Evolutionary conservation across 2,888 invertebrate species (phyloP).

Genomic region (Mesochorus sp.): DNA sequence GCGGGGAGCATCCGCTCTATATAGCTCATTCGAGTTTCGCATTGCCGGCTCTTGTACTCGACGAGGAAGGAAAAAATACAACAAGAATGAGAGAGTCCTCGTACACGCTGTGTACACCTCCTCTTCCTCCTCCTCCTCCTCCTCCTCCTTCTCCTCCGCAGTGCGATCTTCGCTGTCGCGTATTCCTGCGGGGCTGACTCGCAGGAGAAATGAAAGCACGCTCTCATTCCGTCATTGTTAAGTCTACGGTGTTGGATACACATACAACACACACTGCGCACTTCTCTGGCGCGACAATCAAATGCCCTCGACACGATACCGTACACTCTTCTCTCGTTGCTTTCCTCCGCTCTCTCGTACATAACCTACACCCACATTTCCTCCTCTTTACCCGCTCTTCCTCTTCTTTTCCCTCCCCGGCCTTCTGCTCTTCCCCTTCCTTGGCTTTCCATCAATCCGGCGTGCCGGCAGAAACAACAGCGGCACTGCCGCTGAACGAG

Average conservation of each 20-base stretch:
- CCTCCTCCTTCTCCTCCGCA: too few relatives aligned
- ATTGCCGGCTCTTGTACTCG: not conserved
- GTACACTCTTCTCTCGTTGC: conserved; percentile 37
- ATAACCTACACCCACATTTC: not conserved
- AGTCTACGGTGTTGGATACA: conserved; percentile 34
- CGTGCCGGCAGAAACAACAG: conserved; percentile 41
- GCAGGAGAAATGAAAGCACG: conserved; percentile 55
- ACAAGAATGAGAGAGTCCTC: not conserved
- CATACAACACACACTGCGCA: not conserved
- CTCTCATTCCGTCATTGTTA: conserved; percentile 60
- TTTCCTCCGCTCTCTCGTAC: conserved; percentile 15
- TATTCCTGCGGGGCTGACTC: conserved; percentile 26
- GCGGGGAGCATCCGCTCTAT: conserved; percentile 18
- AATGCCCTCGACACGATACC: conserved; percentile 50
- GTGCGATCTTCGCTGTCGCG: not conserved
- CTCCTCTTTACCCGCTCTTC: not conserved
- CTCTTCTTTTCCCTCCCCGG: not conserved
- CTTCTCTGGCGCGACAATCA: conserved; percentile 44
- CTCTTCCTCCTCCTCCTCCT: too few relatives aligned
- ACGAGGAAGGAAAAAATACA: not conserved
- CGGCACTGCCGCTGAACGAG: conserved; percentile 6
- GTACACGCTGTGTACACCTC: not conserved
- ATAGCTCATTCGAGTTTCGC: conserved; percentile 27
- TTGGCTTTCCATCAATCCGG: conserved; percentile 2
- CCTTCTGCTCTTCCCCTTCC: not conserved